Percentiles rank a stretch among this genome's conserved stretches.
Evolutionary conservation across 2,888 invertebrate species (phyloP).

Genomic region (Oscheius sp.): DNA sequence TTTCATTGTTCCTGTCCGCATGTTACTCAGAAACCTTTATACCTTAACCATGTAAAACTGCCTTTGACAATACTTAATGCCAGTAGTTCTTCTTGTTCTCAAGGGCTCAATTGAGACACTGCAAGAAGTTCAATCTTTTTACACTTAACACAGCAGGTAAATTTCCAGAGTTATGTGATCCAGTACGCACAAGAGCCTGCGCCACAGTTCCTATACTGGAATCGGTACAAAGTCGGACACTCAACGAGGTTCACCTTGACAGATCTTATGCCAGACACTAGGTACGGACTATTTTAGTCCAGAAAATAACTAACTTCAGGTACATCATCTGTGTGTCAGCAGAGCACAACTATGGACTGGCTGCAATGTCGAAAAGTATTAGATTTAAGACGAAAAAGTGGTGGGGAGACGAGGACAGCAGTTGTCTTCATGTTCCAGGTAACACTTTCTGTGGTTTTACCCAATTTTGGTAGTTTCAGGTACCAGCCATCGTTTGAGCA

Average conservation of each 20-base stretch:
- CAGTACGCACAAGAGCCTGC: conserved; percentile 71
- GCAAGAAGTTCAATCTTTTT: not conserved
- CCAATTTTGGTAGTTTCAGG: conserved; percentile 27
- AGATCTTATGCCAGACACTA: conserved; percentile 66
- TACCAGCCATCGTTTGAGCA: conserved; percentile 50
- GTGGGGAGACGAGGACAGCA: conserved; percentile 63
- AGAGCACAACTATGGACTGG: conserved; percentile 71
- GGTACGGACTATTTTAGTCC: conserved; percentile 38
- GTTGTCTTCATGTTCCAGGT: conserved; percentile 42
- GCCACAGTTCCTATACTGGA: conserved; percentile 71
- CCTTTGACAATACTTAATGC: too few species aligned
- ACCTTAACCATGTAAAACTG: too few species aligned
- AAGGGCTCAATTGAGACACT: not conserved
- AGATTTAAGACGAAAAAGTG: conserved; percentile 68
- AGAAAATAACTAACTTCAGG: conserved; percentile 33
- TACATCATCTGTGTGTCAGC: conserved; percentile 72
- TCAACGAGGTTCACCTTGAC: conserved; percentile 67
- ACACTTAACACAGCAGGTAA: not conserved
- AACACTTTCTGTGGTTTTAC: not conserved
- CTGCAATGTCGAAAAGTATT: conserved; percentile 71
- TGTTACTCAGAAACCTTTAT: too few species aligned
- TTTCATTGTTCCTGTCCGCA: too few species aligned
- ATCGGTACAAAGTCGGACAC: conserved; percentile 60
- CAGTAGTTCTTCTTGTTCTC: not conserved
- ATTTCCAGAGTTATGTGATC: conserved; percentile 64